A percentile compares a stretch with the other conserved stretches of the same genome.
phyloP scores from a whole-genome alignment of 2,888 invertebrate species.

The Ernsta delagoae region DNA sequence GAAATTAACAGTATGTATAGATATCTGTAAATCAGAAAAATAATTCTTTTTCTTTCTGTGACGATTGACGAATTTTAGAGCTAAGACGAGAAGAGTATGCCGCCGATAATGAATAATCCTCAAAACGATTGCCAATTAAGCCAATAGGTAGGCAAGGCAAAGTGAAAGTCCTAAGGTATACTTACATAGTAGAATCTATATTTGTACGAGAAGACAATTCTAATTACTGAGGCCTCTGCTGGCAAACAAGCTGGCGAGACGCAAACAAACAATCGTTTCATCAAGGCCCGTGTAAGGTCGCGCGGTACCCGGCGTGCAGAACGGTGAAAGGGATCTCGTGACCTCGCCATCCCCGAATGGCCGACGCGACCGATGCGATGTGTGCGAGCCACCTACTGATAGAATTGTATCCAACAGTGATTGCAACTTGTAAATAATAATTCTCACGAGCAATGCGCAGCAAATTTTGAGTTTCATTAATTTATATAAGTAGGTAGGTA shows the following conservation, averaged over 20 bases:
- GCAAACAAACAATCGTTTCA: constrained; percentile 55
- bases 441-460: neutral
- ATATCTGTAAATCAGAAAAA: too few species aligned
- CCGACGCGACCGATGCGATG: constrained; percentile 26
- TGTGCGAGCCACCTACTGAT: constrained; percentile 16
- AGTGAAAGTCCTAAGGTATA: too few species aligned
- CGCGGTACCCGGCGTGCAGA: constrained; percentile 64
- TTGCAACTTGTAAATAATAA: constrained; percentile 11
- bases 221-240: constrained; percentile 12
- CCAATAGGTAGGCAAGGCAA: too few species aligned
- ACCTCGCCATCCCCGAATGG: constrained; percentile 67
- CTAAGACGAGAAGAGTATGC: too few species aligned
- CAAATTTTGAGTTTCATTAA: too few species aligned
- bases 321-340: constrained; percentile 76
- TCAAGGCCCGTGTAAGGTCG: constrained; percentile 75
- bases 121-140: too few species aligned
- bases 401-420: constrained; percentile 19
- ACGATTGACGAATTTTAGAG: too few species aligned
- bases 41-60: too few species aligned
- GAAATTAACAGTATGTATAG: too few species aligned
- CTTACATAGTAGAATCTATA: too few species aligned
- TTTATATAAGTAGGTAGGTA: too few species aligned
- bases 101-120: too few species aligned
- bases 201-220: neutral
- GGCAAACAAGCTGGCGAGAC: constrained; percentile 7